A percentile compares a stretch with the other conserved stretches of the same genome.
phyloP scores from a whole-genome alignment of 2,888 invertebrate genomes.

The Meiosimyza decipiens region DNA sequence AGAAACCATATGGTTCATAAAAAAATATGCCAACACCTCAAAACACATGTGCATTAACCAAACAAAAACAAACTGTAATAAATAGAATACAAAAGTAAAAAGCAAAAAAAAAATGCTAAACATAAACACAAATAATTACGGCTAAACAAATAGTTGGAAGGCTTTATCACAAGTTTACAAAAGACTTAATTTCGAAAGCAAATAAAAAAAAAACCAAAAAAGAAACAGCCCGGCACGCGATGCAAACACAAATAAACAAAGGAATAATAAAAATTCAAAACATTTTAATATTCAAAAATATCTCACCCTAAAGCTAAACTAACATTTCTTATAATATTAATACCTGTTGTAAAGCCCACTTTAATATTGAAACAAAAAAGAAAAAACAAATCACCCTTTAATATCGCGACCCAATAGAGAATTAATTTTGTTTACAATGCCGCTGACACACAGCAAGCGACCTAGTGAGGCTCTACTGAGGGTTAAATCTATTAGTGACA shows the following conservation, averaged over 20 bases:
- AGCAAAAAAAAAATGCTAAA: background rate
- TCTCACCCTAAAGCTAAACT: no score
- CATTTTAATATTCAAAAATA: no score
- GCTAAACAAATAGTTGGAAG: slow-evolving; percentile 17
- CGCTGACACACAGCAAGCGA: background rate
- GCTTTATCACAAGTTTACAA: slow-evolving; percentile 13
- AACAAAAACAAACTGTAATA: background rate
- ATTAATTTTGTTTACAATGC: background rate
- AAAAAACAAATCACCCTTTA: slow-evolving; percentile 3
- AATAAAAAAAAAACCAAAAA: background rate
- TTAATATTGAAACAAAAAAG: background rate
- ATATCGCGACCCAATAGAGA: background rate
- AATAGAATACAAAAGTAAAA: background rate
- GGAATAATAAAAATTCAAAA: no score
- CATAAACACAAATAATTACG: slow-evolving; percentile 12
- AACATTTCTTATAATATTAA: no score
- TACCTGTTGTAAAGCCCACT: slow-evolving; percentile 14
- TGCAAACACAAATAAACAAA: slow-evolving; percentile 5
- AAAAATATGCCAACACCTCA: slow-evolving; percentile 3
- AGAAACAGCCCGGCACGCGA: slow-evolving; percentile 5
- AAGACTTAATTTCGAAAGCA: background rate
- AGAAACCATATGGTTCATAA: slow-evolving; percentile 9
- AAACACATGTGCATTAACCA: slow-evolving; percentile 13
- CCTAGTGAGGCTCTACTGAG: slow-evolving; percentile 2
- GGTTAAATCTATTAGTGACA: slow-evolving; percentile 18